These are phyloP conservation scores for Chydorus sphaericus DNA, from an alignment of 2,888 invertebrate genomes.

Conservation along the genomic window DNA sequence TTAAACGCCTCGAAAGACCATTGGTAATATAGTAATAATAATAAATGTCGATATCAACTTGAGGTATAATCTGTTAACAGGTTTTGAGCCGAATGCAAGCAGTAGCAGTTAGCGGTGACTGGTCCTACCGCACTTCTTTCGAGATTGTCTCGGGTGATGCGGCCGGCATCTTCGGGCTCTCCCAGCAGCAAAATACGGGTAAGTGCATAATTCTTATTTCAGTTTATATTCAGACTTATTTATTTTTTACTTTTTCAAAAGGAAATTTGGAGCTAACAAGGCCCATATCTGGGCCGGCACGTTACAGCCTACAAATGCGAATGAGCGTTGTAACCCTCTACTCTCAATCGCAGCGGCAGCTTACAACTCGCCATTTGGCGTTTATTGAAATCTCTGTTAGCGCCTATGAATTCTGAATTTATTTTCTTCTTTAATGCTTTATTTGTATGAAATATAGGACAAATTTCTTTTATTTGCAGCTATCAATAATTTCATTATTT, in stretches of 20 bases:
- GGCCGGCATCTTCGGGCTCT: slow-evolving; percentile 5
- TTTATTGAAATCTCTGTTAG: slow-evolving; percentile 7
- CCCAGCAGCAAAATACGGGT: slow-evolving; percentile 6
- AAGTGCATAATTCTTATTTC: not conserved
- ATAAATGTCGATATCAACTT: not conserved
- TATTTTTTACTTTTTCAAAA: not conserved
- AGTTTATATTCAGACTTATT: not conserved
- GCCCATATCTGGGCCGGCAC: slow-evolving; percentile 1
- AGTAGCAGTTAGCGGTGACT: slow-evolving; percentile 8
- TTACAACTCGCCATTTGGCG: slow-evolving; percentile 8
- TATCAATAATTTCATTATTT: too few relatives aligned
- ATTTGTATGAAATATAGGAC: not conserved
- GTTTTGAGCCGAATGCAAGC: slow-evolving; percentile 11
- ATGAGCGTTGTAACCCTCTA: slow-evolving; percentile 11
- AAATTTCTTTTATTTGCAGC: too few relatives aligned
- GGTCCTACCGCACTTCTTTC: slow-evolving; percentile 11
- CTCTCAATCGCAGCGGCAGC: not conserved
- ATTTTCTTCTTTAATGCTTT: not conserved
- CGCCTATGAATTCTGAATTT: slow-evolving; percentile 10
- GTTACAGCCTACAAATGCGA: slow-evolving; percentile 7
- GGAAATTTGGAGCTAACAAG: slow-evolving; percentile 5
- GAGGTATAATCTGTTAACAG: not conserved
- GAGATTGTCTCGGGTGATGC: slow-evolving; percentile 6
- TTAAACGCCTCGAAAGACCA: slow-evolving; percentile 9
- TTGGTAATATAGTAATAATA: slow-evolving; percentile 6